Conservation (phyloP, 2,888 invertebrate species). For the Ichneumon xanthorius region DNA sequence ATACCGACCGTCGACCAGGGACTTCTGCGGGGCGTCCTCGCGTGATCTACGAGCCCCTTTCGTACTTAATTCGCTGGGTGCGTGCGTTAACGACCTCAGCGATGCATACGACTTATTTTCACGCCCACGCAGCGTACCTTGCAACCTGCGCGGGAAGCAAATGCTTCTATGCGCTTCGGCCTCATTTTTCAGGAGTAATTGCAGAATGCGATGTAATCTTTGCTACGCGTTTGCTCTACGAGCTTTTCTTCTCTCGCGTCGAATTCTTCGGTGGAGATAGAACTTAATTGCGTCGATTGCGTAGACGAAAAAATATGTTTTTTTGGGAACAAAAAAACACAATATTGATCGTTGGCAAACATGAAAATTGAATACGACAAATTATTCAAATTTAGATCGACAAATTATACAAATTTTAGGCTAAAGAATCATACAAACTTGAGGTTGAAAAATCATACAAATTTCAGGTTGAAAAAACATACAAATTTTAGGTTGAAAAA, state of each 20-base stretch:
- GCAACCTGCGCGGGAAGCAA: not conserved
- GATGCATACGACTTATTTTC: constrained; percentile 17
- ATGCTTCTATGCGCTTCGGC: not conserved
- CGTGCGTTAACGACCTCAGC: constrained; percentile 6
- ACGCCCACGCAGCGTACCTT: not conserved
- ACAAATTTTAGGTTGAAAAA: too few relatives aligned
- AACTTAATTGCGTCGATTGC: not conserved
- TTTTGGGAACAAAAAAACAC: not conserved
- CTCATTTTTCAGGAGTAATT: constrained; percentile 16
- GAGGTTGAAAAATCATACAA: not conserved
- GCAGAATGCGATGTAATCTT: not conserved
- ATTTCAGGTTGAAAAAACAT: too few relatives aligned
- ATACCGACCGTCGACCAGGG: not conserved
- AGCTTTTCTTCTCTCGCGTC: not conserved
- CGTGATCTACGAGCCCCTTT: constrained; percentile 18
- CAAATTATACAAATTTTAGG: not conserved
- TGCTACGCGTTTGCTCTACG: not conserved
- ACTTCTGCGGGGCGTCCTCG: not conserved
- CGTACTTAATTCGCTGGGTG: constrained; percentile 14
- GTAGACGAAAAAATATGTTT: not conserved
- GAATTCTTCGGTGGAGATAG: not conserved
- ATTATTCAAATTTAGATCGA: not conserved
- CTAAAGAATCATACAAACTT: not conserved
- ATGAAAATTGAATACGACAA: not conserved
- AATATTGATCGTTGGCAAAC: too few relatives aligned